Evolutionary conservation across 2,113 vertebrate genomes (phyloP).

Genomic region (Corythornis cristatus): DNA sequence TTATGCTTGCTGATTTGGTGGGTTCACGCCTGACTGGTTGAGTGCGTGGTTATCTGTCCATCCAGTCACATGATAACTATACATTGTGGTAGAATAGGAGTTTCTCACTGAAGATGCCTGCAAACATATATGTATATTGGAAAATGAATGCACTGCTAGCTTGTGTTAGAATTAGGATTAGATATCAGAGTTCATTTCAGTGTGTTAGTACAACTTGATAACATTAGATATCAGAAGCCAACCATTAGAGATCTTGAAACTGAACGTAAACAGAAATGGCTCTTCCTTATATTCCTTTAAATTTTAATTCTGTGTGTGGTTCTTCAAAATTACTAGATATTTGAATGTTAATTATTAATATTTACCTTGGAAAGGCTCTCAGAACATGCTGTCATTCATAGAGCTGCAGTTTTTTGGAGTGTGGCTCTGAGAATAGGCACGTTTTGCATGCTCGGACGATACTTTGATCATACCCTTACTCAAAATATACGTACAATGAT

Average conservation of each 20-base stretch:
- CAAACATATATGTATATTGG: not conserved
- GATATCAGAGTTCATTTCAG: not conserved
- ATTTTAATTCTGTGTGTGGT: not conserved
- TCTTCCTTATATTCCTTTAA: not conserved
- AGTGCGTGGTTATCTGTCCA: not conserved
- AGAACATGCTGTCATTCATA: not conserved
- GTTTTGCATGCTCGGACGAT: not conserved
- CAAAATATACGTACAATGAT: not conserved
- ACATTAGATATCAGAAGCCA: not conserved
- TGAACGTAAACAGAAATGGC: not conserved
- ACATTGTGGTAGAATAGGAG: accelerated
- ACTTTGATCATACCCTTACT: not conserved
- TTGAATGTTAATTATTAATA: not conserved
- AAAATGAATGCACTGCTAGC: not conserved
- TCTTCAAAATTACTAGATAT: not conserved
- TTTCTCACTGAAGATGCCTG: not conserved
- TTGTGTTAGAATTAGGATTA: not conserved
- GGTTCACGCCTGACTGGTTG: not conserved
- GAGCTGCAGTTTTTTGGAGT: not conserved
- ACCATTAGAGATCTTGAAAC: not conserved
- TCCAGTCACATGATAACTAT: not conserved
- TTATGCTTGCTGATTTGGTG: not conserved
- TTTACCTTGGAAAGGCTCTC: not conserved
- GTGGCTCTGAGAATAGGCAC: not conserved
- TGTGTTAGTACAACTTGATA: not conserved